Conservation (phyloP, 1,140 invertebrate species). For the Lordiphosa mommai region DNA sequence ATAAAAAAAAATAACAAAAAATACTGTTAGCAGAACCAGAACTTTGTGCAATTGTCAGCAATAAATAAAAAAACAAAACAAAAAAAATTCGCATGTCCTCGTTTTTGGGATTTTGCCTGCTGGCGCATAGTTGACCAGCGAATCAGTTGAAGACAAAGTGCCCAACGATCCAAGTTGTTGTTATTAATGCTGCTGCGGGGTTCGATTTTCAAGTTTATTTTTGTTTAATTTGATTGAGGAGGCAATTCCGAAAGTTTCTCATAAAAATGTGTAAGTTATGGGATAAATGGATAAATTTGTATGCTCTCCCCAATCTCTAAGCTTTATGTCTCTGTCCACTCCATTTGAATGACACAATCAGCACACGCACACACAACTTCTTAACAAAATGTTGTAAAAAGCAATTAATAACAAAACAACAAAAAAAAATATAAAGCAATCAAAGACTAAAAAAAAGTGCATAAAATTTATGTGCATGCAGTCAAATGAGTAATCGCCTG, state of each 20-base stretch:
- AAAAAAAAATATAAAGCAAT: slow-evolving; percentile 63
- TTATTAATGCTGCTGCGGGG: slow-evolving; percentile 15
- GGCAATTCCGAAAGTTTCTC: neutral
- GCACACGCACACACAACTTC: slow-evolving; percentile 29
- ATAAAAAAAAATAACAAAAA: slow-evolving; percentile 49
- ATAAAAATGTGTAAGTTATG: neutral
- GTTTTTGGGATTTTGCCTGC: slow-evolving; percentile 47
- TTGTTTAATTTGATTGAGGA: slow-evolving; percentile 18
- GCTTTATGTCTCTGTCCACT: slow-evolving; percentile 63
- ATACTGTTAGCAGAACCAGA: slow-evolving; percentile 35
- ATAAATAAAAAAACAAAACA: slow-evolving; percentile 62
- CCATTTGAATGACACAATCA: slow-evolving; percentile 70
- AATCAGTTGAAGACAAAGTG: slow-evolving; percentile 36
- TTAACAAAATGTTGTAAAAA: slow-evolving; percentile 55
- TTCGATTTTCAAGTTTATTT: slow-evolving; percentile 65
- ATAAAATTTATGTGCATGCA: slow-evolving; percentile 73
- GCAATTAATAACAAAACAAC: slow-evolving; percentile 62
- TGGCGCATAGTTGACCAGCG: slow-evolving; percentile 54
- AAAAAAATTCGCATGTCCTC: slow-evolving; percentile 63
- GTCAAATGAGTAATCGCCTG: slow-evolving; percentile 76
- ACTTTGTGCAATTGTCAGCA: slow-evolving; percentile 77
- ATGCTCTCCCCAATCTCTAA: slow-evolving; percentile 35
- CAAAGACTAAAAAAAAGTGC: slow-evolving; percentile 50
- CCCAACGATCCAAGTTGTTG: slow-evolving; percentile 11
- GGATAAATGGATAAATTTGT: no score